These are phyloP conservation scores for Gymnarchus niloticus DNA, from an alignment of 2,113 vertebrate genomes.

Conservation along the genomic window DNA sequence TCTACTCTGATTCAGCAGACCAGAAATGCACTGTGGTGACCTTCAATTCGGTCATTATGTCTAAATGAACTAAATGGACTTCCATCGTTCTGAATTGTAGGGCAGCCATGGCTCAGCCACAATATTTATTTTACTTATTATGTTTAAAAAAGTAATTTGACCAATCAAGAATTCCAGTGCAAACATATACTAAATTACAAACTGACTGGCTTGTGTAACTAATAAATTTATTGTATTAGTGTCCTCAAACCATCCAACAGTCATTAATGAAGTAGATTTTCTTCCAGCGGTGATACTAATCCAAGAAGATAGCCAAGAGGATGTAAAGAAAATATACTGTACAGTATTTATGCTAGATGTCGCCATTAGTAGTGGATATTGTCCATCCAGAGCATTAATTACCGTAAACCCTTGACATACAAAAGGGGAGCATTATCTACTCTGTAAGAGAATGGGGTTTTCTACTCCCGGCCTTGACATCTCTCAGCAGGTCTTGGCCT, in stretches of 20 bases:
- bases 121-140: background rate
- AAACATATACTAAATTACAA: background rate
- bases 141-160: background rate
- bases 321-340: background rate
- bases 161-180: background rate
- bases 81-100: background rate
- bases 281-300: background rate
- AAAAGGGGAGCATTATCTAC: background rate
- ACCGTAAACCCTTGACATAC: background rate
- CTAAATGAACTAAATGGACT: background rate
- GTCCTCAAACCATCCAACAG: background rate
- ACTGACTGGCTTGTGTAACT: background rate
- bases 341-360: background rate
- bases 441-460: background rate
- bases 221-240: background rate
- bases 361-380: background rate
- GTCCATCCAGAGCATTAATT: background rate
- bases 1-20: background rate
- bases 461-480: constrained; percentile 17
- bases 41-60: background rate
- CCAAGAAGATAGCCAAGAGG: background rate
- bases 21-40: background rate
- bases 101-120: background rate
- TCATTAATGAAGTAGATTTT: background rate
- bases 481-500: constrained; percentile 23